Conservation (phyloP, 2,113 vertebrate species). For the Jaculus jaculus region DNA sequence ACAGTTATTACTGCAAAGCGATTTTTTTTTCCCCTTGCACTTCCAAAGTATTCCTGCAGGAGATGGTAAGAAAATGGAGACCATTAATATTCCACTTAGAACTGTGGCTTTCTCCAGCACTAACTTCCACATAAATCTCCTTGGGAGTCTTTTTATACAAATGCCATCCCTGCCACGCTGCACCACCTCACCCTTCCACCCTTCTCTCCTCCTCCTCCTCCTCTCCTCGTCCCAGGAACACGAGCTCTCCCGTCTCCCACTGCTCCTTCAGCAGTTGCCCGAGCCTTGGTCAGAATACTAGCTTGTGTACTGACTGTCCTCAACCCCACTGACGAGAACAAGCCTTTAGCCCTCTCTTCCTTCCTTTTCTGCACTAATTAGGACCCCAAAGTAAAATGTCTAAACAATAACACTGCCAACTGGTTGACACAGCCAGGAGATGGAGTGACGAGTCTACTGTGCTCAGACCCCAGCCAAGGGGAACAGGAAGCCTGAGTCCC, state of each 20-base stretch:
- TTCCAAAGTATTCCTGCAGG: slow-evolving; percentile 84
- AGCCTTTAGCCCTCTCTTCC: background rate
- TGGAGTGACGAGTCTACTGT: no score
- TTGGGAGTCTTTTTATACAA: slow-evolving; percentile 77
- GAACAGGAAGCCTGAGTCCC: background rate
- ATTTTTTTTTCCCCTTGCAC: slow-evolving; percentile 70
- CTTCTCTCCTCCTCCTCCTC: background rate
- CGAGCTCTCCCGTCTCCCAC: background rate
- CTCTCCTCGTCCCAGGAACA: background rate
- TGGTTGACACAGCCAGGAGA: background rate
- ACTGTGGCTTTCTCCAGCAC: slow-evolving; percentile 68
- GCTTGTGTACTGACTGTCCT: background rate
- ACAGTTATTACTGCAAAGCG: slow-evolving; percentile 86
- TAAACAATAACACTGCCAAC: background rate
- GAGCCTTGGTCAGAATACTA: background rate
- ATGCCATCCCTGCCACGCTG: slow-evolving; percentile 54
- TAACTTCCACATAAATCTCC: slow-evolving; percentile 81
- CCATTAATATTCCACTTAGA: slow-evolving; percentile 83
- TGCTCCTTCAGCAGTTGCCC: background rate
- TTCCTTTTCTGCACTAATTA: slow-evolving; percentile 59
- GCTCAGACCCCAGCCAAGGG: background rate
- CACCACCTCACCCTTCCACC: background rate
- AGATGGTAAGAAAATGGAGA: slow-evolving; percentile 83
- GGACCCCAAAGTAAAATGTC: background rate
- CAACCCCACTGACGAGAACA: background rate